Evolutionary conservation across 2,113 vertebrate species (phyloP).

Genomic region (Dromiciops gliroides): DNA sequence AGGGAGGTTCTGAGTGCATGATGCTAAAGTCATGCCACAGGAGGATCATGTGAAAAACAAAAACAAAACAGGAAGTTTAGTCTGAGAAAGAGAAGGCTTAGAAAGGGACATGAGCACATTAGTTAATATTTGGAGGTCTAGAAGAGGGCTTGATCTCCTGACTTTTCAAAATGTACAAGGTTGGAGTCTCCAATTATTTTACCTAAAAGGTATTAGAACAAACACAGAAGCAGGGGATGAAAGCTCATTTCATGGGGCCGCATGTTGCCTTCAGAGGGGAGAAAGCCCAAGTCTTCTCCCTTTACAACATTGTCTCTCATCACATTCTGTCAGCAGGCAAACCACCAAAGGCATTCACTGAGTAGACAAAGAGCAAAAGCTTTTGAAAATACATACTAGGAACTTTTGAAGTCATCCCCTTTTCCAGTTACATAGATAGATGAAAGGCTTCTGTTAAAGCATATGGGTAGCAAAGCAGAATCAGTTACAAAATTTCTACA

Average conservation of each 20-base stretch:
- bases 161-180: neutral
- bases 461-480: neutral
- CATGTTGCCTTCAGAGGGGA: neutral
- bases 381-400: neutral
- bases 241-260: neutral
- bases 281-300: neutral
- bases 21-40: neutral
- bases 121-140: neutral
- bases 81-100: neutral
- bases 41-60: neutral
- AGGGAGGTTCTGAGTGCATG: neutral
- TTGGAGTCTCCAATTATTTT: neutral
- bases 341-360: neutral
- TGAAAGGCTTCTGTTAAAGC: neutral
- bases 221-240: neutral
- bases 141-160: neutral
- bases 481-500: neutral
- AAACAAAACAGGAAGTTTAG: neutral
- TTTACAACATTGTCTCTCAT: neutral
- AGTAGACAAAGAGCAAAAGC: neutral
- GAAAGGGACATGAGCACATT: neutral
- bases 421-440: neutral
- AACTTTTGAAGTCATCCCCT: neutral
- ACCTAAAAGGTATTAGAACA: neutral
- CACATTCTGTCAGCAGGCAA: neutral